Base-by-base conservation (phyloP, 2,113 vertebrate species). In the Gorsachius goisagi region DNA sequence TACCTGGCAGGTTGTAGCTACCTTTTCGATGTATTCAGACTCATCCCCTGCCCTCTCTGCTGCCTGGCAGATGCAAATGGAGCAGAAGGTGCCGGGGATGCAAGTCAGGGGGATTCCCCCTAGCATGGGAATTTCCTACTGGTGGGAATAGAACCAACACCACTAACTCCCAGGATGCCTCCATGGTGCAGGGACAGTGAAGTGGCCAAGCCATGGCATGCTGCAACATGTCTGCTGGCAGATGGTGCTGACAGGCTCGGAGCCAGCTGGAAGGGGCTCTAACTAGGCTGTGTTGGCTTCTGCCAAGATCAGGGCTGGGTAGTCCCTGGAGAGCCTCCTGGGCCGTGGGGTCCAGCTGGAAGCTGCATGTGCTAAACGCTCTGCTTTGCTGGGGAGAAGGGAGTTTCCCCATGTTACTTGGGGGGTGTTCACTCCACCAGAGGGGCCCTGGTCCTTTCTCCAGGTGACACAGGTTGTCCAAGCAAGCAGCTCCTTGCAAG, bases 81-180 rank as follows among this genome's bases (percentile, higher is more conserved):
- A 68, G 56, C 28, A 63, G 47, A 90, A 85, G 49, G 37, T 56
- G 26, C 49, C 39, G 49, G 7, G 49, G 53, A 35, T 67, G 27
- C 12, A 5, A 45, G 26, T 0, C 12, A 2, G 2, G 17, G 14
- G 27, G 2, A 62, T 80, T 88, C 13, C 17, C 17, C n/a, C 30
- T 13, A 15, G 15, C 66, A 78, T 1, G 1, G 19, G 24, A 6
- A 69, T 79, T 85, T 62, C 75, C 58, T 30, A 47, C 37, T 2
- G 0, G 20, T 9, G 28, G 41, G 71, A 62, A 80, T n/a, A 0
- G 0, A 93, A 47, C 28, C 72, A 87, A 41, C 32, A 60, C 32
- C 50, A 50, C 33, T 39, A 75, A 59, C 26, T 73, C 27, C 30
- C 53, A 66, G 66, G 53, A 68, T 9, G 18, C 12, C 8, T 64